Evolutionary conservation across 2,113 vertebrate species (phyloP).

Genomic region (Xiphophorus maculatus): DNA sequence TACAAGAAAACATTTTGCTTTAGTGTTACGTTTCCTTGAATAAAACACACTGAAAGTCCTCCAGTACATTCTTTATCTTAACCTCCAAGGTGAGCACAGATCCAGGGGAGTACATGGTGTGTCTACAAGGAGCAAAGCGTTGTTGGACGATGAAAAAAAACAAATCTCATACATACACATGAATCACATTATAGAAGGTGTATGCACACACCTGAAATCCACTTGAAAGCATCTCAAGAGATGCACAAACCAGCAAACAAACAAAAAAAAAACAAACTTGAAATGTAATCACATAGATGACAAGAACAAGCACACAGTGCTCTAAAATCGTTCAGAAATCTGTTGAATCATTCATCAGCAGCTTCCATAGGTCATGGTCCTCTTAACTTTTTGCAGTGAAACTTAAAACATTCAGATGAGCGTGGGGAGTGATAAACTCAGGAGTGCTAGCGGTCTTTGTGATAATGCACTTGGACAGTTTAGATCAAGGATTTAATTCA

Average conservation of each 20-base stretch:
- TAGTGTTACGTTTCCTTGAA: slow-evolving; percentile 17
- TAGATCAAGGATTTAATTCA: slow-evolving; percentile 30
- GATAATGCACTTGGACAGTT: slow-evolving; percentile 55
- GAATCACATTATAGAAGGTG: slow-evolving; percentile 3
- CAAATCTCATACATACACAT: slow-evolving; percentile 9
- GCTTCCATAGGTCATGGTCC: background rate
- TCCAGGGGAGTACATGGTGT: background rate
- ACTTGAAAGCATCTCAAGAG: background rate
- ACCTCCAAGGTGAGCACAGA: background rate
- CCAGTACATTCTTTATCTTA: slow-evolving; percentile 27
- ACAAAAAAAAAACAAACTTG: background rate
- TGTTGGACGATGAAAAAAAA: background rate
- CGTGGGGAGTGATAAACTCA: background rate
- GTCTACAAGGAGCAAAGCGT: background rate
- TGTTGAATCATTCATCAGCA: slow-evolving; percentile 29
- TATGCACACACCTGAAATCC: background rate
- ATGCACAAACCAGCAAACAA: background rate
- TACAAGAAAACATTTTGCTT: slow-evolving; percentile 5
- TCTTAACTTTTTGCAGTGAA: slow-evolving; percentile 3
- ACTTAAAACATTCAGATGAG: slow-evolving; percentile 2
- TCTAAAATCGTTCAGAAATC: background rate
- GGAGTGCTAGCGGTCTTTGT: slow-evolving; percentile 18
- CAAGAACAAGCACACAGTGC: background rate
- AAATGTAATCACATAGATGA: background rate
- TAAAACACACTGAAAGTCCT: background rate